Evolutionary conservation across 2,113 vertebrate genomes (phyloP).

Genomic region (Benitochromis conjunctus): DNA sequence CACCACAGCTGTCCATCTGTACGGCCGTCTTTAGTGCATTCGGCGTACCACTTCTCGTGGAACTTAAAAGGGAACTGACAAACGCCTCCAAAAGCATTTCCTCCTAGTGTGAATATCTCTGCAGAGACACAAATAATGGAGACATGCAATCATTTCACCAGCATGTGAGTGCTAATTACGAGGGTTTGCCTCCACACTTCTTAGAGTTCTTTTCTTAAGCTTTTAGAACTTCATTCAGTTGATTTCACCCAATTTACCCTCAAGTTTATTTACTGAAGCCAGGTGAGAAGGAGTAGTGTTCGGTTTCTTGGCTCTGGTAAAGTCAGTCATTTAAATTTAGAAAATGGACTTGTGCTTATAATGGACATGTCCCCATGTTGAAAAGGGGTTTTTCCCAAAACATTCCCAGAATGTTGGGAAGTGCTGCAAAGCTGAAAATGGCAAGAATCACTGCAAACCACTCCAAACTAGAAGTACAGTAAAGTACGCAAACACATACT

Average conservation of each 20-base stretch:
- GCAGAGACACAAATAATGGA: conserved; percentile 2
- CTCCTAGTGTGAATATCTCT: conserved; percentile 85
- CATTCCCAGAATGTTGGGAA: not conserved
- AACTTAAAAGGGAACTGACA: conserved; percentile 93
- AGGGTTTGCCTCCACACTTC: not conserved
- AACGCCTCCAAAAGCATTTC: conserved; percentile 83
- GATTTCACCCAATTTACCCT: not conserved
- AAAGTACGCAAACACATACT: not conserved
- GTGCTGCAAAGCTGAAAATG: not conserved
- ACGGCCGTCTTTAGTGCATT: conserved; percentile 83
- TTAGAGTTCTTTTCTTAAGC: not conserved
- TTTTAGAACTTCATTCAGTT: not conserved
- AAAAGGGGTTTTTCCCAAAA: not conserved
- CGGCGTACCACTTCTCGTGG: conserved; percentile 80
- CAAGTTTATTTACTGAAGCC: not conserved
- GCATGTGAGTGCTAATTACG: not conserved
- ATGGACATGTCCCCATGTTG: not conserved
- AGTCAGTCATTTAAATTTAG: not conserved
- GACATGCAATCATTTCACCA: not conserved
- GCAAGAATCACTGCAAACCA: not conserved
- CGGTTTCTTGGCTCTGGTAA: not conserved
- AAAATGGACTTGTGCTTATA: not conserved
- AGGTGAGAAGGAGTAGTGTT: not conserved
- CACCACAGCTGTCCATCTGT: conserved; percentile 85
- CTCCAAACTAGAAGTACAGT: not conserved